Percentiles rank a stretch among this genome's conserved stretches.
phyloP scores from a whole-genome alignment of 2,113 vertebrate species.

The Panurus biarmicus region DNA sequence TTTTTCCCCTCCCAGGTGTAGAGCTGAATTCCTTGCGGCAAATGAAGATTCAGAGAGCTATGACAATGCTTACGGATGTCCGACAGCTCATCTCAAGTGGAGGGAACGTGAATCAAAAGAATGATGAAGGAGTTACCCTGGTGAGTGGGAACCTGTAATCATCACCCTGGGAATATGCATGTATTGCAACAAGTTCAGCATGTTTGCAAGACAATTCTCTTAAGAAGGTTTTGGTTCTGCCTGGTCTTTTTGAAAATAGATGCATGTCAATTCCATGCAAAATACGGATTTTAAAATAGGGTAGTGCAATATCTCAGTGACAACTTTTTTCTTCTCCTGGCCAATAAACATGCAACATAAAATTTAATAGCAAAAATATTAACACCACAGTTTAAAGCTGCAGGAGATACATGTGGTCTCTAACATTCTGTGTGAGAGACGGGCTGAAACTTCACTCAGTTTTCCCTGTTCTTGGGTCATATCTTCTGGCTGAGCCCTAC shows the following conservation, averaged over 20 bases:
- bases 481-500: not conserved
- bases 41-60: conserved; percentile 81
- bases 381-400: not conserved
- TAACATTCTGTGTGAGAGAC: not conserved
- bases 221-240: not conserved
- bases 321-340: not conserved
- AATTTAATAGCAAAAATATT: not conserved
- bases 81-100: conserved; percentile 77
- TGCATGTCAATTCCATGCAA: not conserved
- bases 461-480: not conserved
- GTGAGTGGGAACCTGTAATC: conserved; percentile 63
- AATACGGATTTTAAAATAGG: not conserved
- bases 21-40: conserved; percentile 78
- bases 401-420: not conserved
- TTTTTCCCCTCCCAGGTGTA: conserved; percentile 72
- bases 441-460: not conserved
- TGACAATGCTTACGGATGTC: conserved; percentile 85
- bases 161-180: not conserved
- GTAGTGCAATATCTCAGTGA: not conserved
- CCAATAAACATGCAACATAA: not conserved
- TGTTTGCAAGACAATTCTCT: not conserved
- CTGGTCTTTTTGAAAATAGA: not conserved
- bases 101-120: conserved; percentile 79
- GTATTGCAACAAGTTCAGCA: not conserved
- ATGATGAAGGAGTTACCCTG: conserved; percentile 87